These are phyloP conservation scores for Suncus etruscus DNA, from an alignment of 2,113 vertebrate genomes.

Conservation along the genomic window DNA sequence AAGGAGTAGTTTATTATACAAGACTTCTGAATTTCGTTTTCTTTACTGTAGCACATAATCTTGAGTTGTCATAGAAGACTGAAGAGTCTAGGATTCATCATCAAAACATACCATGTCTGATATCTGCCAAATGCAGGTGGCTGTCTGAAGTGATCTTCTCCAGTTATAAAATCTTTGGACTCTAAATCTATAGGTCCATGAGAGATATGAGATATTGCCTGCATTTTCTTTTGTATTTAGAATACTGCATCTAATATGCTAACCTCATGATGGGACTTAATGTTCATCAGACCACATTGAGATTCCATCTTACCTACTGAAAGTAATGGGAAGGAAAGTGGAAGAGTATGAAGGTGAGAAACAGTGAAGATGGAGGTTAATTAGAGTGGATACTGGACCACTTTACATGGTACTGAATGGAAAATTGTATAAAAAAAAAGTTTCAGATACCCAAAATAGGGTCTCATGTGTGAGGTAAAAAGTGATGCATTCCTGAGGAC, in stretches of 20 bases:
- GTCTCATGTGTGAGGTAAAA: neutral
- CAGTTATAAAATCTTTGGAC: slow-evolving; percentile 14
- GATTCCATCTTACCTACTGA: neutral
- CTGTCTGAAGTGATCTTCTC: slow-evolving; percentile 56
- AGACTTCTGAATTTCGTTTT: neutral
- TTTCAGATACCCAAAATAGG: neutral
- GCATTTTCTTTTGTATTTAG: neutral
- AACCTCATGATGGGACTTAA: neutral
- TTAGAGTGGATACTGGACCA: neutral
- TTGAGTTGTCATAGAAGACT: slow-evolving; percentile 30
- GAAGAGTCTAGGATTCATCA: slow-evolving; percentile 53
- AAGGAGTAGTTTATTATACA: neutral
- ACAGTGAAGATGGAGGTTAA: neutral
- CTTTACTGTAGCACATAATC: neutral
- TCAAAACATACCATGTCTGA: slow-evolving; percentile 72
- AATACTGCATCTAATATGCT: neutral
- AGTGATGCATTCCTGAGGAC: neutral
- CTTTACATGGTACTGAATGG: neutral
- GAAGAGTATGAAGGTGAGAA: neutral
- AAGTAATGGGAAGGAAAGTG: neutral
- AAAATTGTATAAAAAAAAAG: neutral
- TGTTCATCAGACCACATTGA: neutral
- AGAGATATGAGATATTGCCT: neutral
- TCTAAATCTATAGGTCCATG: neutral
- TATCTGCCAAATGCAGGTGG: slow-evolving; percentile 46